Percentiles rank a stretch among this genome's conserved stretches.
These are phyloP conservation scores for Steinernema scapterisci DNA, from an alignment of 2,888 invertebrate genomes.

Conservation along the genomic window DNA sequence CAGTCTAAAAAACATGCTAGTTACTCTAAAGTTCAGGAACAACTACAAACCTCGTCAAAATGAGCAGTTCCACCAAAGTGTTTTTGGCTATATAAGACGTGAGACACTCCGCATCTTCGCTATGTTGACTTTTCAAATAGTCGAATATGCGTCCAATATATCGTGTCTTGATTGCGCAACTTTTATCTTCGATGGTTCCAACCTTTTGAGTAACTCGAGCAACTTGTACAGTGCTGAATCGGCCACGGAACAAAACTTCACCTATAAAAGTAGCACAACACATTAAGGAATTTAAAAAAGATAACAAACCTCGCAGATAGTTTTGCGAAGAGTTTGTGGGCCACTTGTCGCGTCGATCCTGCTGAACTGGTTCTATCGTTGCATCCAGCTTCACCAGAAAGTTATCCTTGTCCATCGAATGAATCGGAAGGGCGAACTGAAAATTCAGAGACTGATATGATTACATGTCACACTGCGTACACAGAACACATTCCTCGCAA, in stretches of 20 bases:
- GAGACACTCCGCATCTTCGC: not conserved
- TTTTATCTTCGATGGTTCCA: not conserved
- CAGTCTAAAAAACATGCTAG: constrained; percentile 37
- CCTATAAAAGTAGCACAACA: not conserved
- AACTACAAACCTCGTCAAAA: not conserved
- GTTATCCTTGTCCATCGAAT: not conserved
- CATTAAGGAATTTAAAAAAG: not conserved
- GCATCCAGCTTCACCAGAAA: not conserved
- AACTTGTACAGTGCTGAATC: not conserved
- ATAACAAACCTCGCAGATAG: not conserved
- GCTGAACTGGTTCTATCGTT: not conserved
- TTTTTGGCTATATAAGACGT: not conserved
- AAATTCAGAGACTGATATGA: not conserved
- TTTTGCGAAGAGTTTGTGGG: not conserved
- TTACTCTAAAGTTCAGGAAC: not conserved
- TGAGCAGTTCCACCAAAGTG: not conserved
- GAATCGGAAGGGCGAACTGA: not conserved
- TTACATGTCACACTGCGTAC: no score
- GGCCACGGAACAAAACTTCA: not conserved
- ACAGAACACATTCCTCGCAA: no score
- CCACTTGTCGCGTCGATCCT: constrained; percentile 4
- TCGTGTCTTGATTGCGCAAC: not conserved
- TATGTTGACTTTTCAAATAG: not conserved
- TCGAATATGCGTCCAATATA: not conserved
- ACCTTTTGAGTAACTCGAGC: not conserved